phyloP scores from a whole-genome alignment of 2,113 vertebrate genomes.

The Melospiza melodia region DNA sequence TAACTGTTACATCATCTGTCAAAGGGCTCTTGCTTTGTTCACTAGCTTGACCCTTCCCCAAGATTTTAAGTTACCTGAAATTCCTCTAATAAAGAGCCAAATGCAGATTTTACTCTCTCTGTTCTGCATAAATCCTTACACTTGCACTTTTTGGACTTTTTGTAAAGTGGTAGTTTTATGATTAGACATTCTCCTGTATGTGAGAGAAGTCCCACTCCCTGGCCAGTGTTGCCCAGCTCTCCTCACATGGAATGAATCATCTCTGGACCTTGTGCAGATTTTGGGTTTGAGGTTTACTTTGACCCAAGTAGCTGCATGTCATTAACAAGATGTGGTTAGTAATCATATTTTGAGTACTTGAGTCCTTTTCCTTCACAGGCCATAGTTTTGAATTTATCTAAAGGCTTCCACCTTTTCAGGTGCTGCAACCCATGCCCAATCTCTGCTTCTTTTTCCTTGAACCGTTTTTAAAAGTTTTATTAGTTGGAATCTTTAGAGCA shows the following conservation, averaged over 20 bases:
- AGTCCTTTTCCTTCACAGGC: background rate
- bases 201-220: background rate
- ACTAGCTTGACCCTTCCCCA: background rate
- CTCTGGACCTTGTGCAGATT: background rate
- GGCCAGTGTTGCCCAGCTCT: rapidly evolving
- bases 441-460: background rate
- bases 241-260: background rate
- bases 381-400: background rate
- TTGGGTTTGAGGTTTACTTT: background rate
- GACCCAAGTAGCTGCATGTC: background rate
- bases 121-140: background rate
- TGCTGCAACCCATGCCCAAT: background rate
- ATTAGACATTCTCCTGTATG: background rate
- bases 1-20: background rate
- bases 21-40: background rate
- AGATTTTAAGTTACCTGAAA: background rate
- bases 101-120: background rate
- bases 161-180: background rate
- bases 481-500: background rate
- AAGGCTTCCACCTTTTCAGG: background rate
- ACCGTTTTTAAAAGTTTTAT: background rate
- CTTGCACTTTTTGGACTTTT: background rate
- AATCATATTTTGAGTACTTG: background rate
- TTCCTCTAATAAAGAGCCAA: background rate
- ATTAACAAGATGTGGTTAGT: background rate